Evolutionary conservation across 2,888 invertebrate species (phyloP), one percentile per base, ranked within the genome.

Genomic region (Heliconius ismenius): DNA sequence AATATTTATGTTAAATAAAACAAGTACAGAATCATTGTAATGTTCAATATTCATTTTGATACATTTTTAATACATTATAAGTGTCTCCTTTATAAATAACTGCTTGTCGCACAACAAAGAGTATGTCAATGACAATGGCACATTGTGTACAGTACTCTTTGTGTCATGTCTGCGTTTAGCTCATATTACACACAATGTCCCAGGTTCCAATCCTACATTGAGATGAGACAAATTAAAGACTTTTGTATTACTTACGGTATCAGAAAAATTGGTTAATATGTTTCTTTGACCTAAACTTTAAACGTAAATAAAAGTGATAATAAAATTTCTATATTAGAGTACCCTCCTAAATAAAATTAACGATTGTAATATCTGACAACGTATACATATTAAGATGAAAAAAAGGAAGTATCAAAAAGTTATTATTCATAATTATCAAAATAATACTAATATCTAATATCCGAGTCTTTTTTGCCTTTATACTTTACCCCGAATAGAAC

Each of bases 11-110:
- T 49, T 3, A n/a, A 58, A 58, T 58, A 58, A 58, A 11, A n/a
- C 21, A 10, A 58, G n/a, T 11, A 58, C 58, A 58, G 58, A 58
- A 58, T n/a, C 0, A 58, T 58, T 58, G n/a, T 58, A 49, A 49
- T 60, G n/a, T 60, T 24, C n/a, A 65, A 65, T 65, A 24, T 67
- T 24, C n/a, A 67, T 39, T 24, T 67, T 67, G 67, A 39, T 67
- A 67, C 39, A 67, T 39, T 43, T 67, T 67, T 39, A 39, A 67
- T 67, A 67, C 24, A 67, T 67, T 67, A 39, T 67, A 32, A 32
- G 32, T 32, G 43, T 43, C 36, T 67, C 39, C 39, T 67, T 67
- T 67, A 67, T 67, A 43, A 67, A 67, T 43, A 24, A 43, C 43
- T 43, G 67, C 43, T 67, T 43, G 43, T 7, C 39, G 39, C 39